Percentiles rank a stretch among this genome's conserved stretches.
These are phyloP conservation scores for Sisor rabdophorus DNA, from an alignment of 2,113 vertebrate genomes.

Conservation along the genomic window DNA sequence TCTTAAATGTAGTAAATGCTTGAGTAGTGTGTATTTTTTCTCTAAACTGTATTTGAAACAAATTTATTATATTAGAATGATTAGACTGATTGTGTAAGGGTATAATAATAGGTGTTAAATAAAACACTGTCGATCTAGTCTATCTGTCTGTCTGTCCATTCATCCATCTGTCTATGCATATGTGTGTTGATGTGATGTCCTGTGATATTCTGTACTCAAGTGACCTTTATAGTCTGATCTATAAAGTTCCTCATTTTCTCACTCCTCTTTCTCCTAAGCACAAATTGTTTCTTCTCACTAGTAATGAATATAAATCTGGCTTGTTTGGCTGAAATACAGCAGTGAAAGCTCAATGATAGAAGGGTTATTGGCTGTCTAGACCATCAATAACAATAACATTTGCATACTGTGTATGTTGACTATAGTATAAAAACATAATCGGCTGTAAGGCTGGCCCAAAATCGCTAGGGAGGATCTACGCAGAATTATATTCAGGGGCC, in stretches of 20 bases:
- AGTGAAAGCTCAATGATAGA: slow-evolving; percentile 13
- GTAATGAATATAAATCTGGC: slow-evolving; percentile 35
- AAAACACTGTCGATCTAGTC: neutral
- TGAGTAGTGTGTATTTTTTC: no score
- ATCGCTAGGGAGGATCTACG: no score
- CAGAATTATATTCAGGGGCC: no score
- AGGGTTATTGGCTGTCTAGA: slow-evolving; percentile 26
- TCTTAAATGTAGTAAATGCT: no score
- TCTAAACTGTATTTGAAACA: no score
- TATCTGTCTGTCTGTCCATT: neutral
- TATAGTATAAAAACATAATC: slow-evolving; percentile 26
- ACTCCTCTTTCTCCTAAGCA: slow-evolving; percentile 56
- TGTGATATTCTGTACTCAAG: neutral
- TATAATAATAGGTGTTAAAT: no score
- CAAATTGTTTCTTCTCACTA: slow-evolving; percentile 39
- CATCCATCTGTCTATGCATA: neutral
- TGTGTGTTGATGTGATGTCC: neutral
- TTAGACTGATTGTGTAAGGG: no score
- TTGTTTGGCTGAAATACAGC: slow-evolving; percentile 38
- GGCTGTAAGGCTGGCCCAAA: neutral
- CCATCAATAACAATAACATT: slow-evolving; percentile 15
- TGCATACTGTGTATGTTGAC: slow-evolving; percentile 5
- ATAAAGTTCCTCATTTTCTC: neutral
- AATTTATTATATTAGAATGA: no score
- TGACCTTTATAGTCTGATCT: slow-evolving; percentile 12